Conservation (phyloP, 2,113 vertebrate species). For the Balaeniceps rex region DNA sequence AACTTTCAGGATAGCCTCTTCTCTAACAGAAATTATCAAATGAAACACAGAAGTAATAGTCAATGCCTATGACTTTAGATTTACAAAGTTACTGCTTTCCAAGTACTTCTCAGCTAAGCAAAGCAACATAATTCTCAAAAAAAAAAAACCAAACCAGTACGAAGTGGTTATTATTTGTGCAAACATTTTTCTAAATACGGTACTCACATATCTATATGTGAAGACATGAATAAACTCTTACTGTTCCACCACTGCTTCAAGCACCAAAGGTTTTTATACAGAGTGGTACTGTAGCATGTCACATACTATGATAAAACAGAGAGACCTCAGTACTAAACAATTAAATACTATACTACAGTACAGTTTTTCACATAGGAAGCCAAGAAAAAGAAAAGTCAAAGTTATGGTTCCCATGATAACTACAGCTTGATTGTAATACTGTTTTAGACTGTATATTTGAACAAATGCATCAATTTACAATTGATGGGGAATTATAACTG, state of each 20-base stretch:
- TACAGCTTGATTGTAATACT: conserved; percentile 31
- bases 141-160: background rate
- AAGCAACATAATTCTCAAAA: background rate
- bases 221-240: conserved; percentile 2
- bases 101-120: background rate
- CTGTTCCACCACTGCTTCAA: conserved; percentile 17
- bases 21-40: background rate
- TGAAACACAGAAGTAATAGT: background rate
- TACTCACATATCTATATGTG: background rate
- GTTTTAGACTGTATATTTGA: background rate
- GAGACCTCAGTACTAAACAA: conserved; percentile 43
- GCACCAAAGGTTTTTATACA: conserved; percentile 34
- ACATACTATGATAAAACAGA: conserved; percentile 23
- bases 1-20: background rate
- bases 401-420: conserved; percentile 31
- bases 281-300: conserved; percentile 25
- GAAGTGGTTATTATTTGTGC: background rate
- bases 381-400: conserved; percentile 36
- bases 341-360: background rate
- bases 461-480: conserved; percentile 46
- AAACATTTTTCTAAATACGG: background rate
- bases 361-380: background rate
- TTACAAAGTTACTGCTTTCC: background rate
- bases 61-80: rapidly evolving
- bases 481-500: background rate